A percentile compares a stretch with the other conserved stretches of the same genome.
Conservation (phyloP, 2,888 invertebrate genomes). For the Dolichomitus sp. region DNA sequence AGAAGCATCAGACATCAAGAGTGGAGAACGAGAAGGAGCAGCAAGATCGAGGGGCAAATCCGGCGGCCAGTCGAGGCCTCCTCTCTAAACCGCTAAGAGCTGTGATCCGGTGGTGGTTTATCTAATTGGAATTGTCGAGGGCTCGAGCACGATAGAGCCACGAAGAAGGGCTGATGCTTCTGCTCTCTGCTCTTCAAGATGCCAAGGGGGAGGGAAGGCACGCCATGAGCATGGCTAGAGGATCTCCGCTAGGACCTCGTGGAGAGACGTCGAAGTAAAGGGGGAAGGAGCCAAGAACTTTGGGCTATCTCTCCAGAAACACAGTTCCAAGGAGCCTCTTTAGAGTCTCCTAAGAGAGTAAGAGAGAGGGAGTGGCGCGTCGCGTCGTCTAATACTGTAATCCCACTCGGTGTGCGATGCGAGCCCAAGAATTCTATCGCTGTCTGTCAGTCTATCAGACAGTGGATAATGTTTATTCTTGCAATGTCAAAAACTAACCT, state of each 20-base stretch:
- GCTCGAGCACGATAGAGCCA: conserved; percentile 72
- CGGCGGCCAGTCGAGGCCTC: conserved; percentile 68
- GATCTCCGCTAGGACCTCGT: conserved; percentile 39
- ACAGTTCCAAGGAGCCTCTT: conserved; percentile 84
- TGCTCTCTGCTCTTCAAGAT: conserved; percentile 55
- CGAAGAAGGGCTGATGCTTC: conserved; percentile 59
- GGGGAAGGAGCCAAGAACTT: conserved; percentile 75
- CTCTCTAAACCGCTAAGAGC: conserved; percentile 80
- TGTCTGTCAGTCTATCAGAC: conserved; percentile 48
- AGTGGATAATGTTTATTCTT: conserved; percentile 1
- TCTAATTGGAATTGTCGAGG: conserved; percentile 85
- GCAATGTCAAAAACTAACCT: not conserved
- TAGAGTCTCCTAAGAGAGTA: conserved; percentile 80
- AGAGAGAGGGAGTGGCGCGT: conserved; percentile 71
- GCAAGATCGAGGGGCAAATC: conserved; percentile 61
- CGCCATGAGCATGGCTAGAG: conserved; percentile 39
- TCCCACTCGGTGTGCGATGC: conserved; percentile 70
- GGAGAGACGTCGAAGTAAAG: conserved; percentile 56
- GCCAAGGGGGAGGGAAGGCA: conserved; percentile 59
- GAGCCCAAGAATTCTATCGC: conserved; percentile 36
- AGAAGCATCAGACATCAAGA: conserved; percentile 33
- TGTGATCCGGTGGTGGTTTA: conserved; percentile 84
- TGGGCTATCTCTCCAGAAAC: conserved; percentile 84
- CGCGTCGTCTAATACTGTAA: conserved; percentile 85
- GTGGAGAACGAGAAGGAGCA: conserved; percentile 24